Base-by-base conservation (phyloP, 2,888 invertebrate genomes). In the Lasioglossum calceatum region DNA sequence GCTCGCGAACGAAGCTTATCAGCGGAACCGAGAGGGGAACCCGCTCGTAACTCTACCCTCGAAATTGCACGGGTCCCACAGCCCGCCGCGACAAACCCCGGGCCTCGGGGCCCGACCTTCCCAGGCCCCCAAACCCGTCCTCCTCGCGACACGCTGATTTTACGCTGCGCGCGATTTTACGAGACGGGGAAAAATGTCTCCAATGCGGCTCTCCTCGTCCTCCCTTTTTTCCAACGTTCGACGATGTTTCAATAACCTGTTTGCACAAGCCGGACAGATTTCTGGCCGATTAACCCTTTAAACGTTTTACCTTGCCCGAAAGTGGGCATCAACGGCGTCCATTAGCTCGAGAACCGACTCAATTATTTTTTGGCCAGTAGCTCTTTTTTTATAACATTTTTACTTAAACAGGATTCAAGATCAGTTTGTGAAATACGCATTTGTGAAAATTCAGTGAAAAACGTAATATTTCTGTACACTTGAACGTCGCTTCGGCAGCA, bases 91-190 rank as follows among this genome's bases (percentile, higher is more conserved):
- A 67, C 19, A 32, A 32, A 36, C 42, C 8, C 4, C 14, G 58
- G 23, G 4, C 58, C 42, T 70, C n/a, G 70, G 39, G 70, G 23
- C 50, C 23, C 23, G 67, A 77, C 32, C 77, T 70, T 36, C 70
- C 27, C 67, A 7, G 36, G 23, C 16, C 50, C 5, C 50, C 5
- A 47, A 67, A 67, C 16, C 23, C 54, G 16, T 74, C 73, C 16
- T 74, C 73, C 23, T 47, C 54, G 77, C 10, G 82, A 82, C 82
- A 82, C 79, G 86, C 73, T 74, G 85, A 87, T 77, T 27, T 50
- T 39, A 14, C 10, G 39, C 19, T 14, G 27, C 5, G 4, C 61
- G 27, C 61, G 32, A 32, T 61, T 61, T 61, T 27, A 61, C 61
- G 61, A 61, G 27, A 7, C 27, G 14, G 14, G 61, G 16, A n/a